Evolutionary conservation across 2,888 invertebrate species (phyloP).

Genomic region (Stegophylla sp.): DNA sequence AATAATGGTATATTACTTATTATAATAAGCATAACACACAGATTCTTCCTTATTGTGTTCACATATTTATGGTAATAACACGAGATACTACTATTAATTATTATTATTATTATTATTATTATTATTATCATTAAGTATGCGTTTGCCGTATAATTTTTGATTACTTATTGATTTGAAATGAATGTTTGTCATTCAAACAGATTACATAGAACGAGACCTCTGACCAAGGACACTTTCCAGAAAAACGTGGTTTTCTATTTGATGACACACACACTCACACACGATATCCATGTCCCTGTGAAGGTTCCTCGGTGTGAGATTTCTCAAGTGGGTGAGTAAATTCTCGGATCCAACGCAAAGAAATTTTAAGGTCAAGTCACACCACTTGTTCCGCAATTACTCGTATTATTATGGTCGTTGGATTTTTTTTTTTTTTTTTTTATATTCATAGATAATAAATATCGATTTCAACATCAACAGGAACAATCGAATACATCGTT

Average conservation of each 20-base stretch:
- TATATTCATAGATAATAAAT: not conserved
- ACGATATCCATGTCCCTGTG: not conserved
- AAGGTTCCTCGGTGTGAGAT: not conserved
- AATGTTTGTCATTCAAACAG: not conserved
- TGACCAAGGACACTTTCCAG: not conserved
- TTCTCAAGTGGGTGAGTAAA: not conserved
- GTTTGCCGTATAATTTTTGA: not conserved
- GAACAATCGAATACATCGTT: no score
- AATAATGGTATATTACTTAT: not conserved
- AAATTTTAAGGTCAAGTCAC: not conserved
- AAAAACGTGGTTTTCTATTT: not conserved
- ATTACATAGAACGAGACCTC: not conserved
- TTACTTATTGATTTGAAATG: not conserved
- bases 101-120: not conserved
- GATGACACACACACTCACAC: not conserved
- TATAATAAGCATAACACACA: not conserved
- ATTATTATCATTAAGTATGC: not conserved
- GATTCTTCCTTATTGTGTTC: conserved; percentile 29
- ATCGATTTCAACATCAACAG: not conserved
- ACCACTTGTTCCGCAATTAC: not conserved
- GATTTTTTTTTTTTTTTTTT: no score
- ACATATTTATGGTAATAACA: conserved; percentile 20
- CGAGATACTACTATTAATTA: no score
- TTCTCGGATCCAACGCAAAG: not conserved
- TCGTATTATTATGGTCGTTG: not conserved